phyloP scores from a whole-genome alignment of 37 sponge, comb jelly and placozoan species.

The Tethya wilhelma region DNA sequence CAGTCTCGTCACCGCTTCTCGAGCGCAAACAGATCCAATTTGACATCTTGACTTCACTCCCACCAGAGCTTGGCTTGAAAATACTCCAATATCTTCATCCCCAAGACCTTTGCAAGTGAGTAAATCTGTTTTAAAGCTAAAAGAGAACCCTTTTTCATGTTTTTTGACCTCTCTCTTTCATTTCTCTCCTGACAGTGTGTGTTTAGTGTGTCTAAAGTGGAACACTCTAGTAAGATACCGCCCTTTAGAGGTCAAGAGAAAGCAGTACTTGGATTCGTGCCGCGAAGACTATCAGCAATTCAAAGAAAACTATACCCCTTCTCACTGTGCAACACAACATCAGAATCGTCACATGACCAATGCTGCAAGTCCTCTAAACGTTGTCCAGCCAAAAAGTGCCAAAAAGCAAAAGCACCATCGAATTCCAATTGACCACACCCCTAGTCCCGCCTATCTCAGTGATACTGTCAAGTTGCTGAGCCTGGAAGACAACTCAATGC shows the following conservation, averaged over 20 bases:
- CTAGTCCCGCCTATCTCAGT: conserved; percentile 16
- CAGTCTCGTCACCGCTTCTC: not conserved
- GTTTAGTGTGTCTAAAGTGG: conserved; percentile 39
- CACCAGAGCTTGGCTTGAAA: conserved; percentile 26
- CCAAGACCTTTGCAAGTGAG: conserved; percentile 54
- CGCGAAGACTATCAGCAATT: conserved; percentile 25
- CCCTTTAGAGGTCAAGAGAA: conserved; percentile 7
- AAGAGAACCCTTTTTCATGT: not conserved
- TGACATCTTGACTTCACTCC: conserved; percentile 38
- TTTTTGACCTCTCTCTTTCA: not conserved
- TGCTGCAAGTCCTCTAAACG: conserved; percentile 24
- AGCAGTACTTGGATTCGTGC: conserved; percentile 1
- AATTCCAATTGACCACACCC: not conserved
- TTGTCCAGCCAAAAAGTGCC: conserved; percentile 7
- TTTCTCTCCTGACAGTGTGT: conserved; percentile 21
- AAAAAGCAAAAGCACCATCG: not conserved
- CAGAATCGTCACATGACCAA: conserved; percentile 1
- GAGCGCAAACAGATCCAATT: not conserved
- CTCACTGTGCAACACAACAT: not conserved
- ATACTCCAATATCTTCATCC: conserved; percentile 38
- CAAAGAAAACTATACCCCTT: conserved; percentile 15
- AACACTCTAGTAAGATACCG: conserved; percentile 15
- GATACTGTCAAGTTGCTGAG: conserved; percentile 34
- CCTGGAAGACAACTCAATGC: conserved; percentile 7
- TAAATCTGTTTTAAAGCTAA: not conserved